Evolutionary conservation across 2,113 vertebrate species (phyloP), one percentile per base, ranked within the genome.

Genomic region (Cepphus grylle): DNA sequence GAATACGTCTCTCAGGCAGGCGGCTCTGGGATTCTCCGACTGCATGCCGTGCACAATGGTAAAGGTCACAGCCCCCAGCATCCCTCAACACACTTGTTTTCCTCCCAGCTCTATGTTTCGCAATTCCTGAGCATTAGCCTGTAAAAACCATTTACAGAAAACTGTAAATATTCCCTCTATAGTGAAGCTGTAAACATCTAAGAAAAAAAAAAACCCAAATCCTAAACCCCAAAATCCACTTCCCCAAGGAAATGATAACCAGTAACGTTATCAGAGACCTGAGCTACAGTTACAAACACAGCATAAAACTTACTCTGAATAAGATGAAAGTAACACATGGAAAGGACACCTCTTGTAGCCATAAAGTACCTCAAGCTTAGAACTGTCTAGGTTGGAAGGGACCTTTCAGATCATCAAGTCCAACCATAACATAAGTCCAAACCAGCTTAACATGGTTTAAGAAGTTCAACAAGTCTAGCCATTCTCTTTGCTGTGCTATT

Each of bases 181-280:
- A 45, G 21, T 12, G 29, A 93, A 71, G 40, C 0, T 61, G 25
- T 10, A 72, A 91, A n/a, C 55, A 69, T 38, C 29, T 22, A 52
- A 67, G 27, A 16, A 63, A 65, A 73, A 26, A 11, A 19, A 15
- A 43, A 32, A 16, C 5, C 7, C 7, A 59, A 69, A 42, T 42
- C n/a, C 8, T 3, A 53, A 81, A n/a, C 20, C 5, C 22, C 34
- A 49, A n/a, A 34, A 58, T 47, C 20, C 47, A 47, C 20, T 58
- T 58, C 66, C 15, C 5, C 50, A 81, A 53, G 14, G 2, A 52
- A 85, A 56, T 36, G 2, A 27, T 32, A 92, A 62, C 12, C 6
- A 20, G 34, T 7, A 42, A 45, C 0, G 0, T 22, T 43, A 47
- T 7, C 18, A 15, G 56, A 2, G 9, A 82, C 40, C 32, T 22